Conservation (phyloP, 64 coral and sea anemone genomes). For the Pachyseris speciosa region DNA sequence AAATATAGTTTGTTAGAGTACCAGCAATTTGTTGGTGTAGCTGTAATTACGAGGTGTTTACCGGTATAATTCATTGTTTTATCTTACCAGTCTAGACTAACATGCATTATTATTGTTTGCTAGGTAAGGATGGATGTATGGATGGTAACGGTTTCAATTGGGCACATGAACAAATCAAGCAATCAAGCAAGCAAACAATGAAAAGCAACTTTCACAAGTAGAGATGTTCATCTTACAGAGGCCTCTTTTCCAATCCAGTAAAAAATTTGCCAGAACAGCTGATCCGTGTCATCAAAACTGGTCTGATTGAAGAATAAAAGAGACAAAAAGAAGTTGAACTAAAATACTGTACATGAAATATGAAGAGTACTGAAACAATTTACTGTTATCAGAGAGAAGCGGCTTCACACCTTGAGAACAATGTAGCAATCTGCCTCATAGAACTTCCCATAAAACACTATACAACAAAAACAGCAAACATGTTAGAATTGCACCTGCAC, state of each 20-base stretch:
- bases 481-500: neutral
- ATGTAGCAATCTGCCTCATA: slow-evolving; percentile 95
- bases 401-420: slow-evolving; percentile 73
- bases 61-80: too few species aligned
- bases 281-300: slow-evolving; percentile 94
- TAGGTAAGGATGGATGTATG: too few species aligned
- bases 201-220: neutral
- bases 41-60: too few species aligned
- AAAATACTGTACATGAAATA: slow-evolving; percentile 36
- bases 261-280: slow-evolving; percentile 88
- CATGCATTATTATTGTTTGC: too few species aligned
- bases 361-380: neutral
- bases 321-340: slow-evolving; percentile 72
- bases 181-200: too few species aligned
- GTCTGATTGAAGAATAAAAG: slow-evolving; percentile 49
- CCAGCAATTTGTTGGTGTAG: too few species aligned
- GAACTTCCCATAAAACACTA: slow-evolving; percentile 90
- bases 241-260: slow-evolving; percentile 95
- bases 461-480: neutral
- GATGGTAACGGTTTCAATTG: too few species aligned
- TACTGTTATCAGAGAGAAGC: neutral
- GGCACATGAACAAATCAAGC: too few species aligned
- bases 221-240: slow-evolving; percentile 49
- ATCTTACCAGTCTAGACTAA: too few species aligned
- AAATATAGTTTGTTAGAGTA: too few species aligned